Evolutionary conservation across 2,797 vertebrate species (phyloP), one percentile per base, ranked within the genome.

Genomic region (Petrocephalus schoutedeni): DNA sequence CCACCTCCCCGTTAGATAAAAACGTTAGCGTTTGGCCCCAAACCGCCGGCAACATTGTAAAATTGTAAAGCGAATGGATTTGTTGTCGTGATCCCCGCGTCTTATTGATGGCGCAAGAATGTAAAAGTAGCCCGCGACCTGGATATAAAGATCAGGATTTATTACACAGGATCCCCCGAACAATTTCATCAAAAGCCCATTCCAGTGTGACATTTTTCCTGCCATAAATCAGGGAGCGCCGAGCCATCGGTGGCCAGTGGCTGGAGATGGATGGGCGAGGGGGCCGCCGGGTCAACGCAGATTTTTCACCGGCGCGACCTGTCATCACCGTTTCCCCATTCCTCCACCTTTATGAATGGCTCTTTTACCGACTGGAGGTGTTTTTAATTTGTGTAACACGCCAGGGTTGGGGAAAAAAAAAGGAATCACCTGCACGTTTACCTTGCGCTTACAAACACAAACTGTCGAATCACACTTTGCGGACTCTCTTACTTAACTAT

Each of bases 131-230:
- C 96, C 93, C 94, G 96, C 94, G 96, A 96, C 96, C 96, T 97
- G 97, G 96, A 96, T 97, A 96, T 97, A 97, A 98, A 97, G 98
- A 99, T 97, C 96, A 97, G 97, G 97, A 99, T 99, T 99, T 99
- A 99, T 99, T 96, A 97, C 97, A 94, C 95, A 95, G 96, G 97
- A 99, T 98, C 98, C 97, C 97, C 97, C 96, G 97, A 98, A 99
- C 98, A 99, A 99, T 99, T 99, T 99, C 99, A 99, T 99, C 98
- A 99, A 99, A 99, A 98, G 98, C 98, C 98, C 97, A 99, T 99
- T 99, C 98, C 97, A 96, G 96, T 96, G 96, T 99, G 96, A 97
- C 97, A 97, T 98, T 99, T 96, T 98, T 98, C 97, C 96, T 96
- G 95, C 95, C 97, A 99, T 99, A 99, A 99, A 99, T 99, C 98